Evolutionary conservation across 1,140 invertebrate species (phyloP), one percentile per base, ranked within the genome.

Genomic region (Acromyrmex heyeri): DNA sequence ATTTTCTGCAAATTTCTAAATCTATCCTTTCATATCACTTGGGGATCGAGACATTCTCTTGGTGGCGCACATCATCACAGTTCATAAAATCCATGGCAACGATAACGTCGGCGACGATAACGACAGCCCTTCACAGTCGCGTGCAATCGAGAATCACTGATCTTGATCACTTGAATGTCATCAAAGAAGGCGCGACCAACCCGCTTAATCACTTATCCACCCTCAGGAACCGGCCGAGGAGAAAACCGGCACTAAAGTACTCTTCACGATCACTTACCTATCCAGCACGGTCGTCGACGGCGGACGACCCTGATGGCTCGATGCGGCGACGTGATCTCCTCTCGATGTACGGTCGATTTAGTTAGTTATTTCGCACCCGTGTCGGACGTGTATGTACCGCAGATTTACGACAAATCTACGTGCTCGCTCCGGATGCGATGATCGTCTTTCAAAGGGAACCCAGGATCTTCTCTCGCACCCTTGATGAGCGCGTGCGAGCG

Each of bases 131-230:
- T 73, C 87, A 89, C 88, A 82, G 85, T 30, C 62, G 44, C 44
- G 67, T 70, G 79, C 76, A 91, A 86, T 59, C 87, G 79, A 44
- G 38, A 90, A 90, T 91, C 90, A 91, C 90, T 91, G 90, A 90
- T 91, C 90, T 91, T 90, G 89, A 91, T 91, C 90, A 91, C 90
- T 91, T 86, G 88, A 44, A 44, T 88, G 83, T 88, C 86, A 88
- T 76, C 81, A 72, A 67, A 75, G 75, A 53, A 76, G 53, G 38
- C 50, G 53, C 24, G 59, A 72, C n/a, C 55, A 34, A 38, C 38
- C 87, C 81, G 24, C 75, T 64, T 64, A 59, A 50, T 70, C 88
- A 90, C 85, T 65, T 81, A 70, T 75, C 34, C 79, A 86, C 77
- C 75, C 73, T 90, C 24, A 7, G 34, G 30, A 21, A 14, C 30